A percentile compares a stretch with the other conserved stretches of the same genome.
These are phyloP conservation scores for Zosterops borbonicus DNA, from an alignment of 2,113 vertebrate genomes.

Conservation along the genomic window DNA sequence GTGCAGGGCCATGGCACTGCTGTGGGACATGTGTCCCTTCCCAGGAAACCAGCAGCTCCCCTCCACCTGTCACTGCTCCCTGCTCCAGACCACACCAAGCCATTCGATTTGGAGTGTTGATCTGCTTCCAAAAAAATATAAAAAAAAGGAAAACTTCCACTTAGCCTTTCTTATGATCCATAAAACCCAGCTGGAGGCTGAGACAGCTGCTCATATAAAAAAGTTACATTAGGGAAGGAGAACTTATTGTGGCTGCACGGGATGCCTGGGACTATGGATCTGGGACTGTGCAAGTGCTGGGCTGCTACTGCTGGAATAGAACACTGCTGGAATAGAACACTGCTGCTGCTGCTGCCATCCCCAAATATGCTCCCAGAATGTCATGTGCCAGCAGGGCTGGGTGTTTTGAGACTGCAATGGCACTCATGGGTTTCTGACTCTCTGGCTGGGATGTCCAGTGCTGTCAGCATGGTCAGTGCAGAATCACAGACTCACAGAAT, in stretches of 20 bases:
- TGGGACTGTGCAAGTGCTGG: not conserved
- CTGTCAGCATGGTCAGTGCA: rapidly evolving
- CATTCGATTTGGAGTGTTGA: rapidly evolving
- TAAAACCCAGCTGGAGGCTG: conserved; percentile 29
- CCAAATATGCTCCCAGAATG: not conserved
- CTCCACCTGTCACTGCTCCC: not conserved
- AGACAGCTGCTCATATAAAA: conserved; percentile 27
- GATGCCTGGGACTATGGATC: not conserved
- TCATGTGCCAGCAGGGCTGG: not conserved
- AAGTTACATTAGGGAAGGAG: not conserved
- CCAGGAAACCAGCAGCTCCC: not conserved
- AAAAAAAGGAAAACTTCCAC: not conserved
- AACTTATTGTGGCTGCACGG: not conserved
- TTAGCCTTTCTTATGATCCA: conserved; percentile 41
- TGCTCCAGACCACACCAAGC: not conserved
- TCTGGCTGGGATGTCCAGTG: not conserved
- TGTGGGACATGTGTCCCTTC: rapidly evolving
- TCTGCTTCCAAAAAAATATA: not conserved
- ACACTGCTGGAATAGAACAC: not conserved
- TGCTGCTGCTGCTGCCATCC: not conserved
- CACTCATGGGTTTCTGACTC: not conserved
- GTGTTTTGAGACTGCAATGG: not conserved
- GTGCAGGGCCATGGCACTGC: rapidly evolving
- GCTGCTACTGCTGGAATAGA: not conserved
- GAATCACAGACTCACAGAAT: not conserved